phyloP scores from a whole-genome alignment of 2,113 vertebrate species.

The Athene noctua region DNA sequence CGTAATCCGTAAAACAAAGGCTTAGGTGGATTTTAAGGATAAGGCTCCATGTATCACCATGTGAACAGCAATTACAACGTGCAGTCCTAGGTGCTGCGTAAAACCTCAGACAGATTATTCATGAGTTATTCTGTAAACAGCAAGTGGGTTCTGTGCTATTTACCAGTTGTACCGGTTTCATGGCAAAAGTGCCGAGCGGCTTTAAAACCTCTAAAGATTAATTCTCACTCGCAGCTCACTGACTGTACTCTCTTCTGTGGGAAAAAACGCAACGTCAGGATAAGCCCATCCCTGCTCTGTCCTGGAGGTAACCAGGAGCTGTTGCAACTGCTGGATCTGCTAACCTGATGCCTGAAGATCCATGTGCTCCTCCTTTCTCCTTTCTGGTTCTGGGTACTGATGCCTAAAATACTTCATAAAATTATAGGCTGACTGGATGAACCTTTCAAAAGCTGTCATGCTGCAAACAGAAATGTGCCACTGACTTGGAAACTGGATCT shows the following conservation, averaged over 20 bases:
- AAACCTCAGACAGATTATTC: background rate
- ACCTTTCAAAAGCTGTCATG: slow-evolving; percentile 63
- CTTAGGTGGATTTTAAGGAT: background rate
- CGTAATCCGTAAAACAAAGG: background rate
- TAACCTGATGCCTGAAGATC: background rate
- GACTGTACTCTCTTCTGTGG: background rate
- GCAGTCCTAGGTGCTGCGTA: background rate
- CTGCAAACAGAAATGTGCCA: slow-evolving; percentile 58
- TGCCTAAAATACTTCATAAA: slow-evolving; percentile 52
- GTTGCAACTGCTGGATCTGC: background rate
- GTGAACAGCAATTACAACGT: background rate
- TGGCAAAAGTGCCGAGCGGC: background rate
- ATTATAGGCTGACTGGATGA: slow-evolving; percentile 61
- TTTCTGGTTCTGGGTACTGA: background rate
- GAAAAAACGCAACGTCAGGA: background rate
- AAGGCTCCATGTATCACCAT: background rate
- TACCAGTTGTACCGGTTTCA: background rate
- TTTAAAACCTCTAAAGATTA: background rate
- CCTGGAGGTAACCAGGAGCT: background rate
- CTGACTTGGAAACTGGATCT: slow-evolving; percentile 52
- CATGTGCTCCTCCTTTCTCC: background rate
- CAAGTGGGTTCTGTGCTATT: background rate
- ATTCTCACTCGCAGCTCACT: background rate
- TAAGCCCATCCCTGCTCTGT: background rate
- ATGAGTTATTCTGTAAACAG: background rate